Conservation (phyloP, 2,797 vertebrate species). For the Carcharodon carcharias region DNA sequence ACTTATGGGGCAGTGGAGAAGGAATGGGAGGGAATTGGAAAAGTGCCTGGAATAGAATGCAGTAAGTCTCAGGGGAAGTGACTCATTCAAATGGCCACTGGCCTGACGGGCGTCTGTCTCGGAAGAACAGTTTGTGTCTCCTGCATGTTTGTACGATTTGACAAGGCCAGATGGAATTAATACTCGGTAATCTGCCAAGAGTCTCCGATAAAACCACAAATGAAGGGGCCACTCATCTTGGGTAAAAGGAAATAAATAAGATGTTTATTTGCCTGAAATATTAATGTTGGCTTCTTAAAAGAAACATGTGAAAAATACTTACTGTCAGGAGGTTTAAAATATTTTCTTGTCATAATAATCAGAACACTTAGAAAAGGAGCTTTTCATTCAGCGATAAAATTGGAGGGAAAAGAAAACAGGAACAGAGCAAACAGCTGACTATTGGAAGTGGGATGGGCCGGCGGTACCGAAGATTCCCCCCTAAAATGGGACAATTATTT, state of each 20-base stretch:
- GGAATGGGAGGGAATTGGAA: neutral
- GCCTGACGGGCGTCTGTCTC: neutral
- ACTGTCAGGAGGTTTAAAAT: neutral
- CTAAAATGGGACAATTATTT: neutral
- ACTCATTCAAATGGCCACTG: neutral
- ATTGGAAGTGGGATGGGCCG: neutral
- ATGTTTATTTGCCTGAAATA: neutral
- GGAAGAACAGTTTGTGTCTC: neutral
- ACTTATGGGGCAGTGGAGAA: neutral
- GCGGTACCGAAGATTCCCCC: neutral
- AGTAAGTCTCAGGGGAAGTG: conserved; percentile 6
- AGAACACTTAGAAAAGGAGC: neutral
- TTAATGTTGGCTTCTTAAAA: neutral
- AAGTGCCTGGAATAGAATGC: neutral
- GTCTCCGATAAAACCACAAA: neutral
- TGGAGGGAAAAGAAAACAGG: neutral
- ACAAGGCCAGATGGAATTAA: conserved; percentile 30
- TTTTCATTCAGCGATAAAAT: neutral
- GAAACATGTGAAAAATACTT: neutral
- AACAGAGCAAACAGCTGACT: neutral
- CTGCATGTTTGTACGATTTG: neutral
- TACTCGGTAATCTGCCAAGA: neutral
- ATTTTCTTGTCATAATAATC: neutral
- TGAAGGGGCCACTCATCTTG: neutral
- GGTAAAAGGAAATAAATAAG: neutral